These are phyloP conservation scores for Chlorops oryzae DNA, from an alignment of 1,140 invertebrate species.

Conservation along the genomic window DNA sequence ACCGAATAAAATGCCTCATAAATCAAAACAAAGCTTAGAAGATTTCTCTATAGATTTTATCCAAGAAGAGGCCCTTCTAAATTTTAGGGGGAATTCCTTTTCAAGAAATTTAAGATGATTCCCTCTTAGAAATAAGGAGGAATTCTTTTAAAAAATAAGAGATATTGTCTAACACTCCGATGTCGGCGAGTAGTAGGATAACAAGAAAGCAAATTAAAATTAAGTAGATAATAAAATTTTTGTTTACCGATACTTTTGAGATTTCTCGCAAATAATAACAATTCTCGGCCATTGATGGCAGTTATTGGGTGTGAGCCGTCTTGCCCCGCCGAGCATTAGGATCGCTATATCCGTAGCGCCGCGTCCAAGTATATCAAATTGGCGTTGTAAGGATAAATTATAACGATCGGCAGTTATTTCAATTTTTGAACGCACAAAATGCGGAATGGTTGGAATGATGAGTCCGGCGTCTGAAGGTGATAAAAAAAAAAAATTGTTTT, in stretches of 20 bases:
- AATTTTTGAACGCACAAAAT: conserved; percentile 59
- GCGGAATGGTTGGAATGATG: conserved; percentile 68
- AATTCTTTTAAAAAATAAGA: no score
- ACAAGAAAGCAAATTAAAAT: no score
- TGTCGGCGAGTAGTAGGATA: no score
- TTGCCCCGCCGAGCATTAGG: conserved; percentile 69
- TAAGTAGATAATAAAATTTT: background rate
- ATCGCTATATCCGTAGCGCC: conserved; percentile 72
- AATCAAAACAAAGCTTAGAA: no score
- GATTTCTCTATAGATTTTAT: no score
- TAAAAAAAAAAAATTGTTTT: no score
- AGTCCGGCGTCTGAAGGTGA: conserved; percentile 62
- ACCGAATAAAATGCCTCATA: no score
- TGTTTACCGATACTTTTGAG: conserved; percentile 12
- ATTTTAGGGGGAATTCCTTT: no score
- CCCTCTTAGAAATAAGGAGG: no score
- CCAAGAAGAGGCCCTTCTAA: no score
- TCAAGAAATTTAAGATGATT: no score
- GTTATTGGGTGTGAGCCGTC: conserved; percentile 70
- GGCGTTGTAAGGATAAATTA: conserved; percentile 62
- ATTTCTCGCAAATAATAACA: conserved; percentile 61
- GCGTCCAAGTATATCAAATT: conserved; percentile 68
- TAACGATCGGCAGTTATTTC: conserved; percentile 60
- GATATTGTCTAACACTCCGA: no score
- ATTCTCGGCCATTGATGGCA: conserved; percentile 74